Evolutionary conservation across 1,140 invertebrate genomes (phyloP), one percentile per base, ranked within the genome.

Genomic region (Ganaspis sp.): DNA sequence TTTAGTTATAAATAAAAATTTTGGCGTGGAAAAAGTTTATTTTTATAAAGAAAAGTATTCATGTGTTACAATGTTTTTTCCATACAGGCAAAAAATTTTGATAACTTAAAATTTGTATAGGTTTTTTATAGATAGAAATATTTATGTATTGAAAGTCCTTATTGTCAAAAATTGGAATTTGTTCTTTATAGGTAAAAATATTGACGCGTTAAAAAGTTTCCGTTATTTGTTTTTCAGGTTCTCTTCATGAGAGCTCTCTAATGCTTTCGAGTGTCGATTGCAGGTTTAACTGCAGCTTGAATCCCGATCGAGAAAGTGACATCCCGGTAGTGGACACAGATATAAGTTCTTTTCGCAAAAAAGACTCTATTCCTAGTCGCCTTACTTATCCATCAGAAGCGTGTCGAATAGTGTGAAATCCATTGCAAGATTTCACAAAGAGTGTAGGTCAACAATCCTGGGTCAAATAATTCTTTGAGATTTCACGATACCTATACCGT

Each of bases 381-480:
- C 58, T 64, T 64, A 64, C 58, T 64, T 64, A 64, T 64, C 58
- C 58, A 64, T 64, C 58, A 29, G 58, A 64, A 64, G 58, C 58
- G 58, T 64, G 58, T 64, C 58, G 23, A 64, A 64, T 64, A 64
- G 23, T 26, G 23, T 64, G 12, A n/a, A 64, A 23, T 26, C 58
- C 9, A 26, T 64, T 26, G 58, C 58, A 64, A 29, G 58, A 64
- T 64, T 64, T 64, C 58, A 29, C 58, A 5, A 64, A 26, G 58
- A 64, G 58, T 64, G 23, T 64, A 64, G 58, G 58, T 64, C 58
- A 64, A 64, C 58, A 29, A 29, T 34, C 58, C 26, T 64, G 23
- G 58, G 58, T 64, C 23, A 64, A 64, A 64, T 29, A 29, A 64
- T 34, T 64, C 58, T 26, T 29, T 4, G 29, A 64, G 26, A 64